These are phyloP conservation scores for Atherinosoma microstoma DNA, from an alignment of 2,797 vertebrate genomes.

Conservation along the genomic window DNA sequence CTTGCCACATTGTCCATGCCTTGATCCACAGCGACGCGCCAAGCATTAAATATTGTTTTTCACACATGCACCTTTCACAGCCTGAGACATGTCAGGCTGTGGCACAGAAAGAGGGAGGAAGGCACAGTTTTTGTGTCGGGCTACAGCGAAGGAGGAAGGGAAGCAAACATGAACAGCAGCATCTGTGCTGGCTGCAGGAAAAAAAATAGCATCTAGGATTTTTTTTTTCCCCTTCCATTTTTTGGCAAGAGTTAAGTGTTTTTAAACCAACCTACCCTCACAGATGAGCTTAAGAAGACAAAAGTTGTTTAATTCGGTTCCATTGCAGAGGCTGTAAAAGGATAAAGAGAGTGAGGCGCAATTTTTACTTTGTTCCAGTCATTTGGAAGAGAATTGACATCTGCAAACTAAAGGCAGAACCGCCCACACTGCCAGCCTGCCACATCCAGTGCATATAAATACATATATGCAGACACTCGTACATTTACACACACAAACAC, in stretches of 20 bases:
- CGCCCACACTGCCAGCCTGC: slow-evolving; percentile 85
- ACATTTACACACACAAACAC: slow-evolving; percentile 55
- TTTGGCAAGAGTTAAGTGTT: slow-evolving; percentile 86
- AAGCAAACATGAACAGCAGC: slow-evolving; percentile 64
- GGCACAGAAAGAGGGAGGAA: slow-evolving; percentile 18
- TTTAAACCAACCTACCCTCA: slow-evolving; percentile 86
- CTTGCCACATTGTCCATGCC: slow-evolving; percentile 79
- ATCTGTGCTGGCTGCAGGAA: slow-evolving; percentile 77
- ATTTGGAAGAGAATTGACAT: slow-evolving; percentile 88
- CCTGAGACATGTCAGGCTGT: slow-evolving; percentile 70
- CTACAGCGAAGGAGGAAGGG: slow-evolving; percentile 55
- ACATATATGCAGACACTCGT: slow-evolving; percentile 69
- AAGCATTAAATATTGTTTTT: slow-evolving; percentile 74
- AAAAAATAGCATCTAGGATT: slow-evolving; percentile 71
- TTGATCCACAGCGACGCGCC: slow-evolving; percentile 68
- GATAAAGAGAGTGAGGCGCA: slow-evolving; percentile 83
- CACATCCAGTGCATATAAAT: slow-evolving; percentile 81
- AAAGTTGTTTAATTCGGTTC: slow-evolving; percentile 89
- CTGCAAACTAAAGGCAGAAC: slow-evolving; percentile 89
- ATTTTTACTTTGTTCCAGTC: slow-evolving; percentile 87
- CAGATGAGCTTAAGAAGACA: slow-evolving; percentile 88
- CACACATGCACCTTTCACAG: slow-evolving; percentile 72
- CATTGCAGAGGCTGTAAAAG: slow-evolving; percentile 85
- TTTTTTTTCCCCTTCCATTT: slow-evolving; percentile 42
- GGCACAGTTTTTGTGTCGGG: slow-evolving; percentile 53